Evolutionary conservation across 2,888 invertebrate genomes (phyloP).

Genomic region (Spicauda simplicius): DNA sequence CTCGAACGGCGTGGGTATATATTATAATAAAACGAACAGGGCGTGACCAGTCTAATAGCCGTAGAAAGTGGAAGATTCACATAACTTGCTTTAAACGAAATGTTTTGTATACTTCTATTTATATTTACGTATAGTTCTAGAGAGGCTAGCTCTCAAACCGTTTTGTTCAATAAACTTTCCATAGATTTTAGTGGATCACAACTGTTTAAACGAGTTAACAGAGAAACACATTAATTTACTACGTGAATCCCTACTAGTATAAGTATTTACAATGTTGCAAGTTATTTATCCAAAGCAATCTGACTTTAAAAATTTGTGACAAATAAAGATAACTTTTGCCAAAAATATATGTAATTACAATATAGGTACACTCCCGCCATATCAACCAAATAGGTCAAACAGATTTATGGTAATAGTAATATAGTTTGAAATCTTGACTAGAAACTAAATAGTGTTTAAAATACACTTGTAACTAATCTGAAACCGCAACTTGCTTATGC

Average conservation of each 20-base stretch:
- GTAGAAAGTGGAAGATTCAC: slow-evolving; percentile 44
- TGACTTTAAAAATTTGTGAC: too few relatives aligned
- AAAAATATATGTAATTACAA: too few relatives aligned
- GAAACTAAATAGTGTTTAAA: slow-evolving; percentile 21
- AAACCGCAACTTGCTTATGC: slow-evolving; percentile 17
- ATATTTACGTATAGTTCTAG: background rate
- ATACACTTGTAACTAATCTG: slow-evolving; percentile 18
- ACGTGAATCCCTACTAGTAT: too few relatives aligned
- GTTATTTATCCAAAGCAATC: too few relatives aligned
- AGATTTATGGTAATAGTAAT: background rate
- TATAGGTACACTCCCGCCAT: too few relatives aligned
- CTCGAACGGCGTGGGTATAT: slow-evolving; percentile 29
- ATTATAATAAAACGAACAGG: slow-evolving; percentile 37
- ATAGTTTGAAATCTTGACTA: background rate
- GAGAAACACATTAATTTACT: too few relatives aligned
- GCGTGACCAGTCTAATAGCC: slow-evolving; percentile 41
- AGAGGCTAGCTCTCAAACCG: background rate
- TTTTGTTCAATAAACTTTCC: background rate
- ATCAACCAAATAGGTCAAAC: too few relatives aligned
- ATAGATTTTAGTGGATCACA: background rate
- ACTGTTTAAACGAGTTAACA: background rate
- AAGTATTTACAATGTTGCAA: too few relatives aligned
- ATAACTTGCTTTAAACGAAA: slow-evolving; percentile 19
- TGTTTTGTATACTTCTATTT: slow-evolving; percentile 12
- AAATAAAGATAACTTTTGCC: too few relatives aligned